Evolutionary conservation across 1,140 invertebrate species (phyloP).

Genomic region (Zaprionus davidi): DNA sequence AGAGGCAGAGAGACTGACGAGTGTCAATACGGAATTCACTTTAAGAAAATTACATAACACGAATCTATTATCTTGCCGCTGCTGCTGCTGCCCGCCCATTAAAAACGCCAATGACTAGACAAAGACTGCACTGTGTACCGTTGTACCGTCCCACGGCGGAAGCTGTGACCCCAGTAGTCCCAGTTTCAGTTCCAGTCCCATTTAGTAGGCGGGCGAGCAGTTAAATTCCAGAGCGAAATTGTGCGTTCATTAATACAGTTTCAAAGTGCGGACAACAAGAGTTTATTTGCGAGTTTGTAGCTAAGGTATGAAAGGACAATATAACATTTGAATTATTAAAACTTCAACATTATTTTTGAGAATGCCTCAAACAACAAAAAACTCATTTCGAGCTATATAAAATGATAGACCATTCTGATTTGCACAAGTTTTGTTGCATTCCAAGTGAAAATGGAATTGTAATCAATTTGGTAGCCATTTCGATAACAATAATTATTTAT

Average conservation of each 20-base stretch:
- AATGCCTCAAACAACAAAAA: not conserved
- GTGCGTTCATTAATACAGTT: constrained; percentile 20
- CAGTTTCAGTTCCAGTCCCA: not conserved
- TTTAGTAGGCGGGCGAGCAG: constrained; percentile 32
- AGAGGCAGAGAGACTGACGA: not conserved
- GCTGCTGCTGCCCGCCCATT: constrained; percentile 21
- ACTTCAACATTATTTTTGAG: not conserved
- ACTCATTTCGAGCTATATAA: not conserved
- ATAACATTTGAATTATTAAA: not conserved
- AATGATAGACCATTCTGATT: not conserved
- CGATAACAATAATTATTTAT: not conserved
- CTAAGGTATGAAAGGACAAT: too few species aligned
- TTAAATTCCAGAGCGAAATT: constrained; percentile 13
- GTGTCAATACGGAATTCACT: constrained; percentile 22
- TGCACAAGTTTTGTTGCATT: not conserved
- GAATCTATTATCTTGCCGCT: constrained; percentile 14
- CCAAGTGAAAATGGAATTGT: not conserved
- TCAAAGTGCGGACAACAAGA: not conserved
- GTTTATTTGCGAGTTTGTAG: too few species aligned
- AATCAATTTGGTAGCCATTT: not conserved
- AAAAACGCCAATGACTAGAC: constrained; percentile 56
- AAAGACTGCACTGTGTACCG: constrained; percentile 48
- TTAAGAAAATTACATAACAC: constrained; percentile 47
- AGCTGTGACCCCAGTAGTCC: constrained; percentile 24
- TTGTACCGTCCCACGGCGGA: constrained; percentile 15